Conservation (phyloP, 2,888 invertebrate genomes). For the Cheilosia soror region DNA sequence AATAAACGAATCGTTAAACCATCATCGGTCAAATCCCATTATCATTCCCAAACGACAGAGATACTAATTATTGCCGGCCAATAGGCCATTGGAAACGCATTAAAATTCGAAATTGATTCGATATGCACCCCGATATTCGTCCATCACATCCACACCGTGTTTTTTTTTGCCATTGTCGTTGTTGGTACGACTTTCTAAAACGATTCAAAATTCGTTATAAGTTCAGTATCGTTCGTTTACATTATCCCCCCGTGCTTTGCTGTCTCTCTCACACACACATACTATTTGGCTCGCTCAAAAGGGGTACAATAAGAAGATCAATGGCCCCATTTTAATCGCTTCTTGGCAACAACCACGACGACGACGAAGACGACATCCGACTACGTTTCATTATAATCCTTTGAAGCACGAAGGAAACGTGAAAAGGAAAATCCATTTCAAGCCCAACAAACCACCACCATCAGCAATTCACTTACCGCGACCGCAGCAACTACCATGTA, state of each 20-base stretch:
- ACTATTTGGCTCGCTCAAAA: neutral
- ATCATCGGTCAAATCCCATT: conserved; percentile 1
- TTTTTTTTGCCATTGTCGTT: neutral
- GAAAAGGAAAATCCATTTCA: conserved; percentile 65
- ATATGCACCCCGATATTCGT: conserved; percentile 25
- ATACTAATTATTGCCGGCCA: conserved; percentile 35
- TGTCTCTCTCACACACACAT: neutral
- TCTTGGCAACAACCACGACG: conserved; percentile 20
- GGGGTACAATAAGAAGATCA: conserved; percentile 67
- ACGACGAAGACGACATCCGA: conserved; percentile 1
- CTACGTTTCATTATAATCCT: conserved; percentile 65
- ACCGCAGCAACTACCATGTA: conserved; percentile 11
- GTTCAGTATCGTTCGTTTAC: conserved; percentile 62
- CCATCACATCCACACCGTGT: conserved; percentile 9
- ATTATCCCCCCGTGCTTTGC: conserved; percentile 25
- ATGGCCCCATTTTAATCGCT: conserved; percentile 72
- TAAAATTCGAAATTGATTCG: conserved; percentile 50
- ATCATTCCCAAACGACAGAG: conserved; percentile 20
- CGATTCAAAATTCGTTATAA: conserved; percentile 71
- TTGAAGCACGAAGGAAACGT: conserved; percentile 54
- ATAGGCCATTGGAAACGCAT: conserved; percentile 48
- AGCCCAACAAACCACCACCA: conserved; percentile 30
- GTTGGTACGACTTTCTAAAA: conserved; percentile 65
- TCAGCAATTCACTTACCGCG: conserved; percentile 2
- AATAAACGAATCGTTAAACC: neutral